A percentile compares a stretch with the other conserved stretches of the same genome.
Conservation (phyloP, 2,113 vertebrate species). For the Riparia riparia region DNA sequence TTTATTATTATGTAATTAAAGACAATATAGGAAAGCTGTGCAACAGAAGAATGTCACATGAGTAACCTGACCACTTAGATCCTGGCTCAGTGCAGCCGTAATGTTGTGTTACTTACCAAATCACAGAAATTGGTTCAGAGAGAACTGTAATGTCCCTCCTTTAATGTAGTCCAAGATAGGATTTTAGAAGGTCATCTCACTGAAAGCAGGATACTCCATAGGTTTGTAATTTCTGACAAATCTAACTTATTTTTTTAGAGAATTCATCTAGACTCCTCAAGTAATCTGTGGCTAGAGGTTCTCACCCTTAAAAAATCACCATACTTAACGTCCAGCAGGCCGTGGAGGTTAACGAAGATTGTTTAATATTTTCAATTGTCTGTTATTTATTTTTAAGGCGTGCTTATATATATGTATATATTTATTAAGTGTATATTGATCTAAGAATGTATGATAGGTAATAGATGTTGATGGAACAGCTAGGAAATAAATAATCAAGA, state of each 20-base stretch:
- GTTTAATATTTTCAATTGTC: background rate
- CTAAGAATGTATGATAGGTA: background rate
- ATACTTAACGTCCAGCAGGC: background rate
- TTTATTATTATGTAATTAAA: background rate
- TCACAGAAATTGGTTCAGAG: background rate
- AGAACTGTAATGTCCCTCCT: background rate
- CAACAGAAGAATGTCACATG: background rate
- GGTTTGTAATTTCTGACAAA: background rate
- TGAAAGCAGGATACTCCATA: background rate
- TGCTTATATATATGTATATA: background rate
- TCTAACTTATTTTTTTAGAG: background rate
- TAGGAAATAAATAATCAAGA: slow-evolving; percentile 48
- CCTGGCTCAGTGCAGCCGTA: background rate
- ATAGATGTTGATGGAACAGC: background rate
- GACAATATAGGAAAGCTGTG: background rate
- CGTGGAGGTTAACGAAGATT: background rate
- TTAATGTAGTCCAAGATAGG: background rate
- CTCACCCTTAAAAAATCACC: background rate
- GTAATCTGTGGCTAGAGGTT: background rate
- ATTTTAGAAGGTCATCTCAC: background rate
- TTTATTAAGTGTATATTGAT: background rate
- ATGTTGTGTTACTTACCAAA: background rate
- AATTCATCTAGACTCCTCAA: background rate
- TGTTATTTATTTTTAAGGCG: background rate
- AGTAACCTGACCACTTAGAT: background rate